Evolutionary conservation across 2,888 invertebrate genomes (phyloP), one percentile per base, ranked within the genome.

Genomic region (Tupiocoris notatus): DNA sequence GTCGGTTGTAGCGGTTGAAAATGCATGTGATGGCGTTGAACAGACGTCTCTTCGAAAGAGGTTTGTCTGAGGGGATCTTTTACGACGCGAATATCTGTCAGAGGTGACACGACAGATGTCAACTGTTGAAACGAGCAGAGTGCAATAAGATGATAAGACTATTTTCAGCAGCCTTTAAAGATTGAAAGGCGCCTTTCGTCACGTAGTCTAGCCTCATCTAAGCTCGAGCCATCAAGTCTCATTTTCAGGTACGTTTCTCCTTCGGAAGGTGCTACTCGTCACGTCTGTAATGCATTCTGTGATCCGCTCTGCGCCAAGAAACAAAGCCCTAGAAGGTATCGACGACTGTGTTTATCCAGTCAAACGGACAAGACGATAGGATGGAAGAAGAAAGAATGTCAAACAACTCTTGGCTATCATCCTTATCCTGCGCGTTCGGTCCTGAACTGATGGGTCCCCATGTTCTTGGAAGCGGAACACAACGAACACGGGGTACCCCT

Each of bases 391-490:
- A n/a, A n/a, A 61, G 62, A 62, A 73, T 24, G 57, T 61, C 62
- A 73, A 73, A 73, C 73, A 73, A 7, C 39, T 39, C 39, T 39
- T 3, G 39, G 6, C 39, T 39, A 39, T 39, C 39, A 39, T 39
- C 39, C 39, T 39, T 12, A 7, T 39, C 12, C 39, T 39, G 12
- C 39, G 39, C 73, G 25, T 73, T 61, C 54, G 61, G 63, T 57
- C 22, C 73, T 63, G 73, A 62, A 39, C 73, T 62, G 73, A 73
- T 73, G 73, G 73, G 39, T 3, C 21, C 63, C 63, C 39, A 39
- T 61, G 61, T 73, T 73, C 73, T 73, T 63, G 73, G 63, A 39
- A 73, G 73, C 73, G 73, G 61, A 73, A 73, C 73, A 63, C 73
- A 2, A n/a, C 59, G 20, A 62, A 62, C 20, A 73, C 20, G 73